Conservation (phyloP, 2,113 vertebrate genomes). For the Pampusana beccarii region DNA sequence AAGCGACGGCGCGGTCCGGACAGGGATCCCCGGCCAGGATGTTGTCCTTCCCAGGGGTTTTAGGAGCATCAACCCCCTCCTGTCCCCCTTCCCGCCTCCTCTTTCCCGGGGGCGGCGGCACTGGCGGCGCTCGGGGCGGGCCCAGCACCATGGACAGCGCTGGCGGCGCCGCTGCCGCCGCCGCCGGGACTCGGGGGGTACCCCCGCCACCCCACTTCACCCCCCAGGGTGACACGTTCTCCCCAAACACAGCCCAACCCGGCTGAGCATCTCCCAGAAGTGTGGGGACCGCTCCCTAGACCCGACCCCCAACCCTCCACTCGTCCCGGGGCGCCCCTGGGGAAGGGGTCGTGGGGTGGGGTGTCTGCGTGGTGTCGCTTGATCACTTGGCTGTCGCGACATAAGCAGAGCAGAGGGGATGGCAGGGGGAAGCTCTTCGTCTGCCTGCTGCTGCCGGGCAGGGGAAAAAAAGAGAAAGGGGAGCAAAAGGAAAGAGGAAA, state of each 20-base stretch:
- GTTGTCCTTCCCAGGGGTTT: background rate
- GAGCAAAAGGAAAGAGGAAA: background rate
- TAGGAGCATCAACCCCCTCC: too few relatives aligned
- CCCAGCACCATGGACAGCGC: constrained; percentile 95
- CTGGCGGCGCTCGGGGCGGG: background rate
- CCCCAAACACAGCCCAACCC: fast-evolving
- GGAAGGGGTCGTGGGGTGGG: background rate
- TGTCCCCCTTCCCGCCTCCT: background rate
- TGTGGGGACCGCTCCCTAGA: background rate
- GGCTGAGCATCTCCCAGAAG: background rate
- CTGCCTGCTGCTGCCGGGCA: background rate
- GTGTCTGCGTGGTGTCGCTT: background rate
- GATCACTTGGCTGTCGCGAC: background rate
- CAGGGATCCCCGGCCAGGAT: background rate
- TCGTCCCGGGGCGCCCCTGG: fast-evolving
- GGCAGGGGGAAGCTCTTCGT: background rate
- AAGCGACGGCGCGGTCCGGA: fast-evolving
- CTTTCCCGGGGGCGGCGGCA: background rate
- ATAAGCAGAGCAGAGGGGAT: background rate
- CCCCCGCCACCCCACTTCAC: too few relatives aligned
- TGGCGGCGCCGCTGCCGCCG: background rate
- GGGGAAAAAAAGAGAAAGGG: too few relatives aligned
- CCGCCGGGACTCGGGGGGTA: background rate
- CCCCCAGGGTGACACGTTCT: too few relatives aligned
- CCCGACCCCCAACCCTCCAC: too few relatives aligned